Conservation (phyloP, 1,140 invertebrate species). For the Brachionus sp. region DNA sequence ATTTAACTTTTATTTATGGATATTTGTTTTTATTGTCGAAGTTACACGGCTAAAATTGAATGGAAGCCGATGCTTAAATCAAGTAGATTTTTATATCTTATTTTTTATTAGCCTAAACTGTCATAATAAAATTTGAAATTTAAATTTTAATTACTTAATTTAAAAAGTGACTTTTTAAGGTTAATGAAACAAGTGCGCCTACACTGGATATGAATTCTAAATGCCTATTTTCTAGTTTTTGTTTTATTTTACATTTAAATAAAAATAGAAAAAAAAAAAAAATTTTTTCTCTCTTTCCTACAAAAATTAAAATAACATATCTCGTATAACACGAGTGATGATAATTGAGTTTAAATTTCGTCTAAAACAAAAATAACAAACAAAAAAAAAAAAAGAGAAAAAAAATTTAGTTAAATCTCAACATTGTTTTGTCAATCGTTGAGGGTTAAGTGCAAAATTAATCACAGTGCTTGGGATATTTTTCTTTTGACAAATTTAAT, state of each 20-base stretch:
- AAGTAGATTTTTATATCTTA: too few species aligned
- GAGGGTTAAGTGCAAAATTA: neutral
- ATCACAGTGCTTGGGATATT: neutral
- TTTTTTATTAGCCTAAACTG: neutral
- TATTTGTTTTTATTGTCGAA: conserved; percentile 21
- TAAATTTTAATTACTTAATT: conserved; percentile 12
- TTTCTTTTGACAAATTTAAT: conserved; percentile 1
- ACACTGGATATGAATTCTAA: neutral
- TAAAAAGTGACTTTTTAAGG: neutral
- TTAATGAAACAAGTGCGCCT: neutral
- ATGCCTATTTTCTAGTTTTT: neutral
- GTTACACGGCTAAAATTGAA: neutral
- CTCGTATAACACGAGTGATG: neutral
- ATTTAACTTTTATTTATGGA: conserved; percentile 38
- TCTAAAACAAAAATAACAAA: neutral
- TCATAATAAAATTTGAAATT: conserved; percentile 34
- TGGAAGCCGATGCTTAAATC: neutral
- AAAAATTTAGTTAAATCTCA: neutral
- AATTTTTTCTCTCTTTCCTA: neutral
- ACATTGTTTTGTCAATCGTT: neutral
- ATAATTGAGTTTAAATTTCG: conserved; percentile 38
- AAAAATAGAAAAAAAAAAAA: neutral
- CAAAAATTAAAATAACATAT: neutral
- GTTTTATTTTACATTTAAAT: neutral
- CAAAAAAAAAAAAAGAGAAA: neutral